Percentiles rank a stretch among this genome's conserved stretches.
These are phyloP conservation scores for Pelagia noctiluca DNA, from an alignment of 30 jellyfish, hydroid and myxozoan species.

Conservation along the genomic window DNA sequence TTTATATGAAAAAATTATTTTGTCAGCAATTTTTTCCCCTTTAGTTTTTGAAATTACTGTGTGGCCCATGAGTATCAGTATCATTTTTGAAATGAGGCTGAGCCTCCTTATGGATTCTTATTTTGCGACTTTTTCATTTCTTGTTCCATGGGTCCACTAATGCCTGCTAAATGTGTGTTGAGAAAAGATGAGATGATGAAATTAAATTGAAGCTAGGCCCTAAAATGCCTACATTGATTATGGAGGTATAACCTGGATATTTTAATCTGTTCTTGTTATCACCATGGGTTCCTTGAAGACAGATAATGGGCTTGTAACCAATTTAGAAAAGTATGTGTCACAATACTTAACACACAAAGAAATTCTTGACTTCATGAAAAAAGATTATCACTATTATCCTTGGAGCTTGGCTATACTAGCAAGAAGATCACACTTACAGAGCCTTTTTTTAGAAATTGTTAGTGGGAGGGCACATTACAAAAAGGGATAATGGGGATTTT, in stretches of 20 bases:
- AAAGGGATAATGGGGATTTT: too few species aligned
- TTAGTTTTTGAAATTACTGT: not conserved
- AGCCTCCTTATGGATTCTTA: constrained; percentile 5
- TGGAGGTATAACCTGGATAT: not conserved
- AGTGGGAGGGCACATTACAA: too few species aligned
- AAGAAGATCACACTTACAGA: not conserved
- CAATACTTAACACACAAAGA: not conserved
- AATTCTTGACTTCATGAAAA: not conserved
- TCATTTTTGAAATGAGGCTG: not conserved
- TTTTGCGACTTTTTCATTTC: not conserved
- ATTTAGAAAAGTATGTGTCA: not conserved
- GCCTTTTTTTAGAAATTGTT: too few species aligned
- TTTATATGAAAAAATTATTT: too few species aligned
- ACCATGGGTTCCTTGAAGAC: not conserved
- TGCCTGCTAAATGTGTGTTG: not conserved
- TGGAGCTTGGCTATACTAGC: constrained; percentile 5
- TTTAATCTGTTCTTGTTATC: not conserved
- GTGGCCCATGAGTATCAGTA: constrained; percentile 1
- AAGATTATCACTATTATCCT: not conserved
- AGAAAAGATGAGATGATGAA: not conserved
- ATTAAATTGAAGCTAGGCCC: constrained; percentile 1
- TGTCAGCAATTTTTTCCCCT: not conserved
- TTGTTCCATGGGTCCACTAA: constrained; percentile 1
- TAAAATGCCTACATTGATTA: not conserved
- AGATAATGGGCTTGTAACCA: not conserved